Evolutionary conservation across 2,797 vertebrate species (phyloP), one percentile per base, ranked within the genome.

Genomic region (Paratrypauchen microcephalus): DNA sequence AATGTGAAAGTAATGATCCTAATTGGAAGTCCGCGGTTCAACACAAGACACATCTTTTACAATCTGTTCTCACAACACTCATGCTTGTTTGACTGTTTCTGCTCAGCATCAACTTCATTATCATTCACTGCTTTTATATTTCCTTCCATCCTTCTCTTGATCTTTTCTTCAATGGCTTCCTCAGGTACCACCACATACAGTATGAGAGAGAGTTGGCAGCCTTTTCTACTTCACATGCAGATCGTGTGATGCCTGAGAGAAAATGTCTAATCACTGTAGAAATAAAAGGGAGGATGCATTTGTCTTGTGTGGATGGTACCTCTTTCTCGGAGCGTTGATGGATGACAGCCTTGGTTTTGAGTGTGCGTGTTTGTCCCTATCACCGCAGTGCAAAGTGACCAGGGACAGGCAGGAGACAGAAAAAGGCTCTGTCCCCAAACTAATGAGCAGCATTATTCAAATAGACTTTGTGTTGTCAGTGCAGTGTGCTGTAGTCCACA

Each of bases 361-460:
- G 85, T 76, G 82, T 82, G 85, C 52, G 81, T 86, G 88, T 91
- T 90, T 91, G 86, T 90, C 87, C 92, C 88, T 91, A 89, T 91
- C 77, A 81, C 83, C 39, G 78, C 72, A 24, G 71, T 76, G 89
- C 89, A 92, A 89, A 94, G 89, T 92, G 91, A 92, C 90, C 92
- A 85, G 88, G 85, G 87, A 92, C 86, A 89, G 89, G 80, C 83
- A 36, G 77, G 65, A 79, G 83, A 78, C 85, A 86, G 88, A 86
- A 88, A 85, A 89, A 88, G 86, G 83, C 78, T 87, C 87, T 89
- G 83, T 88, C 83, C 85, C 75, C 81, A 81, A 70, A 76, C 89
- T 94, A 92, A 93, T 92, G 89, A 93, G 91, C 88, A 85, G 89
- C 89, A 93, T 94, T 91, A 92, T 93, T 94, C 91, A 93, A 91